A percentile compares a stretch with the other conserved stretches of the same genome.
Evolutionary conservation across 2,113 vertebrate species (phyloP).

Genomic region (Xiphias gladius): DNA sequence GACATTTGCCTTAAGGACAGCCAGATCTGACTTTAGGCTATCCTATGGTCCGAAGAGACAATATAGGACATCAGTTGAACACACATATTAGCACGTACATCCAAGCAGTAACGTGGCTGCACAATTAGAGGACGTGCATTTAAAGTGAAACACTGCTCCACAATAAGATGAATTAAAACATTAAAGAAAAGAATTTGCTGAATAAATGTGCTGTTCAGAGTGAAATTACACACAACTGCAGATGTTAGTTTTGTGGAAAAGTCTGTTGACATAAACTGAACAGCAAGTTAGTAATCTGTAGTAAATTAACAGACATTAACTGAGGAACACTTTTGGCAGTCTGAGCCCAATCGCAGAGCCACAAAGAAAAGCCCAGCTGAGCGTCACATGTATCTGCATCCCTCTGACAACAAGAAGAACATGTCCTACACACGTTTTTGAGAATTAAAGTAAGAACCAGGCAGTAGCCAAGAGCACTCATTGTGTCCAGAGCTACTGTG

Average conservation of each 20-base stretch:
- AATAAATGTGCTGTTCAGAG: neutral
- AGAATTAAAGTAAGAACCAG: constrained; percentile 7
- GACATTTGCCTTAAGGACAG: constrained; percentile 32
- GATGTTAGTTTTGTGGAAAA: neutral
- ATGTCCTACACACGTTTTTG: neutral
- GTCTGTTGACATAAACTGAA: neutral
- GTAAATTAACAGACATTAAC: neutral
- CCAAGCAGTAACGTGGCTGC: neutral
- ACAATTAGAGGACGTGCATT: constrained; percentile 19
- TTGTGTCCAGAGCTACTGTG: neutral
- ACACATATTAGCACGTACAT: neutral
- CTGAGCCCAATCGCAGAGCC: constrained; percentile 16
- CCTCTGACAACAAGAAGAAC: constrained; percentile 5
- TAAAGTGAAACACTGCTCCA: neutral
- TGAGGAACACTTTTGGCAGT: constrained; percentile 1
- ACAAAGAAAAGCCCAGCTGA: neutral
- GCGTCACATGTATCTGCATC: constrained; percentile 1
- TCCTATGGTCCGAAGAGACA: neutral
- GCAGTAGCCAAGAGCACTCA: neutral
- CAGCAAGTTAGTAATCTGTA: constrained; percentile 6
- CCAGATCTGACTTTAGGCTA: constrained; percentile 10
- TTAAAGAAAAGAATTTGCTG: neutral
- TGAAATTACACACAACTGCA: neutral
- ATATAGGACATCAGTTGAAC: neutral
- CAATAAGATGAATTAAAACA: constrained; percentile 8